Conservation (phyloP, 2,797 vertebrate genomes). For the Parauchenoglanis ngamensis region DNA sequence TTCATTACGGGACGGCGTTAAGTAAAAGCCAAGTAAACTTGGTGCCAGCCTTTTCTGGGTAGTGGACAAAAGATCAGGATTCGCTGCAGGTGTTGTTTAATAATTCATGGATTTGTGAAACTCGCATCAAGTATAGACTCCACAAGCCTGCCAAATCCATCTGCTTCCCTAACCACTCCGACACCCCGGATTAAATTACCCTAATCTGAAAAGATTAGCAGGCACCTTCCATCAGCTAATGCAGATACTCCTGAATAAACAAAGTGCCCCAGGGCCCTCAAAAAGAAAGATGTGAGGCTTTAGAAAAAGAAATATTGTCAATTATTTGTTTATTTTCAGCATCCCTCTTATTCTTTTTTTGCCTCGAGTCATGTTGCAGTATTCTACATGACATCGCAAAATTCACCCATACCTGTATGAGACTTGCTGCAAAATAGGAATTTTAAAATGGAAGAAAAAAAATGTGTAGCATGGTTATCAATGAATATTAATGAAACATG, state of each 20-base stretch:
- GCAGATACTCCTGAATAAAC: slow-evolving; percentile 18
- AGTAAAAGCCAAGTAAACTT: slow-evolving; percentile 51
- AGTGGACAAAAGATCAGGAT: slow-evolving; percentile 61
- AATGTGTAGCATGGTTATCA: background rate
- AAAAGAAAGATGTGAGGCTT: background rate
- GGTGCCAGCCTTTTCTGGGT: slow-evolving; percentile 44
- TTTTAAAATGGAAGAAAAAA: slow-evolving; percentile 1
- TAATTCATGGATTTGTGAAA: slow-evolving; percentile 61
- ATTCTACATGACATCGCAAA: background rate
- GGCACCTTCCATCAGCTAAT: slow-evolving; percentile 13
- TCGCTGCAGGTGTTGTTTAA: slow-evolving; percentile 63
- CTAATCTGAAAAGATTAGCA: slow-evolving; percentile 37
- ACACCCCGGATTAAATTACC: slow-evolving; percentile 42
- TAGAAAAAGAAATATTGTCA: slow-evolving; percentile 1
- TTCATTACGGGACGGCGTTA: slow-evolving; percentile 52
- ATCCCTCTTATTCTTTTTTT: background rate
- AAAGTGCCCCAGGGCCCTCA: background rate
- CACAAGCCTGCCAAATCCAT: slow-evolving; percentile 50
- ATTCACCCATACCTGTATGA: background rate
- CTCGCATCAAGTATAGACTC: slow-evolving; percentile 45
- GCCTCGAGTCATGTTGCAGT: slow-evolving; percentile 14
- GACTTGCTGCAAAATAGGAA: background rate
- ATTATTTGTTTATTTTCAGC: slow-evolving; percentile 13
- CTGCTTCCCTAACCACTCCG: slow-evolving; percentile 42
- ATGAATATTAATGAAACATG: slow-evolving; percentile 15